phyloP scores from a whole-genome alignment of 2,888 invertebrate genomes.

The Drosophila paranaensis region DNA sequence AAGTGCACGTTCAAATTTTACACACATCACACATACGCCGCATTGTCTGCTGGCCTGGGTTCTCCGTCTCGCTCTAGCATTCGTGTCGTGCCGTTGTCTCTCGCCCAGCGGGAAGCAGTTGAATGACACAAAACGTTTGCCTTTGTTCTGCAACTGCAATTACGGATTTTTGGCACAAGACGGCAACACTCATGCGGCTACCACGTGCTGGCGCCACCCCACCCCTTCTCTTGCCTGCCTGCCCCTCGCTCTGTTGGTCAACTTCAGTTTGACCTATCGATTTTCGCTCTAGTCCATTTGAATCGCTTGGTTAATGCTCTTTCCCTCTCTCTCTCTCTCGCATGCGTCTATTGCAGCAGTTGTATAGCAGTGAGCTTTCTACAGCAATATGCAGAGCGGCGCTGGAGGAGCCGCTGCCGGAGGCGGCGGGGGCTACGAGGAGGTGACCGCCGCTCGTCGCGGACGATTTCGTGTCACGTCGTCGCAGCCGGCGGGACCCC shows the following conservation, averaged over 20 bases:
- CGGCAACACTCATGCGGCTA: constrained; percentile 25
- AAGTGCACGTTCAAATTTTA: constrained; percentile 2
- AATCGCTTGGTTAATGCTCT: neutral
- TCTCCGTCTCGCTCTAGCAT: neutral
- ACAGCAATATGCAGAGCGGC: constrained; percentile 61
- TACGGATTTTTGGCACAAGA: neutral
- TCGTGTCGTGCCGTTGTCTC: neutral
- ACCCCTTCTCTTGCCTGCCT: too few species aligned
- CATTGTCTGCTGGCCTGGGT: constrained; percentile 52
- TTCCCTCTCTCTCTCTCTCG: constrained; percentile 4
- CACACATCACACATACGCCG: constrained; percentile 59
- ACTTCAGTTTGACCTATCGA: constrained; percentile 49
- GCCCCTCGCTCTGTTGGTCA: constrained; percentile 15
- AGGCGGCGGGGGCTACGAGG: constrained; percentile 80
- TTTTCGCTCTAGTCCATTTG: neutral
- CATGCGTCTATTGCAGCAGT: constrained; percentile 28
- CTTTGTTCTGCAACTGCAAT: constrained; percentile 1
- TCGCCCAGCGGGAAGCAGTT: constrained; percentile 11
- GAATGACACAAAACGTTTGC: constrained; percentile 19
- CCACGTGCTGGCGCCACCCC: neutral
- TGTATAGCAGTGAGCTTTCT: constrained; percentile 28
- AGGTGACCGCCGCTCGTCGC: constrained; percentile 83
- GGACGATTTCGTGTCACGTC: constrained; percentile 87
- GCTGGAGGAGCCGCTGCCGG: constrained; percentile 53
- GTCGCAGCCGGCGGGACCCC: constrained; percentile 83